Percentiles rank a stretch among this genome's conserved stretches.
These are phyloP conservation scores for Stegostoma tigrinum DNA, from an alignment of 2,113 vertebrate genomes.

Conservation along the genomic window DNA sequence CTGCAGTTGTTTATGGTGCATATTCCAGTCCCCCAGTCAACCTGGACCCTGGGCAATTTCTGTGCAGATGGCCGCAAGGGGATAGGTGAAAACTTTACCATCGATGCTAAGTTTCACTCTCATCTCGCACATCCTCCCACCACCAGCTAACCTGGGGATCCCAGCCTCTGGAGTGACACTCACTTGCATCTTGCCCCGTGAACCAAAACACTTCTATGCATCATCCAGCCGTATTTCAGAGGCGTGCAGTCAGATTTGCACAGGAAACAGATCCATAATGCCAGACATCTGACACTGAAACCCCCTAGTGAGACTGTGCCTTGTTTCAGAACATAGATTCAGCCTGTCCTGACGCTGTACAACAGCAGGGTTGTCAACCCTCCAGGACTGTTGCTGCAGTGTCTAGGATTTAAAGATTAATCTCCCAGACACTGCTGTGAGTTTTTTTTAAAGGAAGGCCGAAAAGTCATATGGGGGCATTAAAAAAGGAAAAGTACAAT, in stretches of 20 bases:
- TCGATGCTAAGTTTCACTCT: neutral
- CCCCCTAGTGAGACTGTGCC: neutral
- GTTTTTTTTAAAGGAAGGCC: neutral
- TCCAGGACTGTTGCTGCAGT: neutral
- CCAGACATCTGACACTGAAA: conserved; percentile 6
- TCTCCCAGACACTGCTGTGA: neutral
- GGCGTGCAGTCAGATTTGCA: neutral
- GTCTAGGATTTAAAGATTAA: neutral
- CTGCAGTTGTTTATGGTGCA: neutral
- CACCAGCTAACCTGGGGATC: neutral
- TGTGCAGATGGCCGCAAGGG: neutral
- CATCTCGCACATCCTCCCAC: neutral
- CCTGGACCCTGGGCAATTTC: neutral
- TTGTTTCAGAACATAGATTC: neutral
- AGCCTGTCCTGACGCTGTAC: neutral
- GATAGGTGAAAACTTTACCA: neutral
- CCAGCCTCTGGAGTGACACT: neutral
- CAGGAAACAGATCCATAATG: conserved; percentile 10
- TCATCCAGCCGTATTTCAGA: neutral
- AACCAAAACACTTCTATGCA: neutral
- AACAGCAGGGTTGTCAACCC: neutral
- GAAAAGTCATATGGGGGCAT: too few relatives aligned
- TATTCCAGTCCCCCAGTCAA: neutral
- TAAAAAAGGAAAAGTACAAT: neutral
- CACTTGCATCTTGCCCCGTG: neutral